A percentile compares a stretch with the other conserved stretches of the same genome.
phyloP scores from a whole-genome alignment of 2,888 invertebrate species.

The Halocaridina rubra region DNA sequence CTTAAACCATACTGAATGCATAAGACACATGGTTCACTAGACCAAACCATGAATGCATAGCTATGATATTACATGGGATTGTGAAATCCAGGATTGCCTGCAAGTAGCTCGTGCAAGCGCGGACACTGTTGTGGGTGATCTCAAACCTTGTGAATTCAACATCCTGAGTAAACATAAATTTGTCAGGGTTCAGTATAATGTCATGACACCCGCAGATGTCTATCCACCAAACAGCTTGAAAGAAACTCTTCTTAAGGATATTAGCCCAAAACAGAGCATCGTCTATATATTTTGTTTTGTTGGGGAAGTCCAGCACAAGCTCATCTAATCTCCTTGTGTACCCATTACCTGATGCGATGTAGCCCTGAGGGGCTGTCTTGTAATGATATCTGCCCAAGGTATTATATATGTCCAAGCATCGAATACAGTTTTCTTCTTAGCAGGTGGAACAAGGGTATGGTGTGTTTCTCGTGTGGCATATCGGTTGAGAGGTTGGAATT shows the following conservation, averaged over 20 bases:
- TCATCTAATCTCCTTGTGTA: conserved; percentile 9
- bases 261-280: conserved; percentile 29
- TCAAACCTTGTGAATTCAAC: conserved; percentile 27
- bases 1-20: not conserved
- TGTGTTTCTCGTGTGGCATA: too few relatives aligned
- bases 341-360: too few relatives aligned
- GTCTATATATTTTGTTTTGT: conserved; percentile 22
- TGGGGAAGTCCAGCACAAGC: not conserved
- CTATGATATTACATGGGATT: not conserved
- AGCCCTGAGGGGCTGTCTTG: too few relatives aligned
- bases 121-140: too few relatives aligned
- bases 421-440: too few relatives aligned
- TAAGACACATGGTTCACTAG: too few relatives aligned
- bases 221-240: conserved; percentile 9
- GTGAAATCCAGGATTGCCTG: not conserved
- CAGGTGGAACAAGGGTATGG: too few relatives aligned
- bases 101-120: too few relatives aligned
- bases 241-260: not conserved
- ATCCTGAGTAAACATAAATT: conserved; percentile 21
- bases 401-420: too few relatives aligned
- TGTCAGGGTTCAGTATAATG: conserved; percentile 29
- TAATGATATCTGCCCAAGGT: too few relatives aligned
- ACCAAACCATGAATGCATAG: conserved; percentile 5
- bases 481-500: too few relatives aligned
- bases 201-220: not conserved